Percentiles rank a stretch among this genome's conserved stretches.
Conservation (phyloP, 2,113 vertebrate species). For the Vidua chalybeata region DNA sequence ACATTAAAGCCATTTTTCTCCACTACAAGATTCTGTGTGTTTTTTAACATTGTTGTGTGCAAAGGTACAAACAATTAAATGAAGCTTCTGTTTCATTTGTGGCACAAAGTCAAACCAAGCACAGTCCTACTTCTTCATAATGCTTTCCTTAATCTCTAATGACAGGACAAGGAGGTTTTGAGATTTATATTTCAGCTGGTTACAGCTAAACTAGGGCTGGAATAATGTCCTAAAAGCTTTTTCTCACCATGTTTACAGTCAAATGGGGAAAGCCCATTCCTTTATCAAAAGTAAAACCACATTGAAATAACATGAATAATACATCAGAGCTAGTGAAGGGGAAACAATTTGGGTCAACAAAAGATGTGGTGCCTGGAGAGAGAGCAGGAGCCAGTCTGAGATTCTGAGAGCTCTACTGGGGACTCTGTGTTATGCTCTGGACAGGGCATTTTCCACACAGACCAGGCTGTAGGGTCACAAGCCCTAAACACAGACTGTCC, state of each 20-base stretch:
- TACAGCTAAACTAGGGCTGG: background rate
- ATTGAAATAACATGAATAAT: conserved; percentile 24
- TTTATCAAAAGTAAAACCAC: background rate
- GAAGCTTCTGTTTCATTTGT: background rate
- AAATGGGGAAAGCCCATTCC: background rate
- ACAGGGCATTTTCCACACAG: background rate
- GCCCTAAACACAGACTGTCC: background rate
- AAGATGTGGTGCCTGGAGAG: background rate
- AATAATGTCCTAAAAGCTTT: conserved; percentile 16
- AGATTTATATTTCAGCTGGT: background rate
- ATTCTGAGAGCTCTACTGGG: accelerated
- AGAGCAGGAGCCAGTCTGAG: background rate
- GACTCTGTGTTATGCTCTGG: background rate
- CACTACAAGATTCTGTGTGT: background rate
- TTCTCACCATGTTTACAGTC: background rate
- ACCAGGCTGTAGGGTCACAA: background rate
- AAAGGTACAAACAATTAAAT: background rate
- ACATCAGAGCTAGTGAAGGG: background rate
- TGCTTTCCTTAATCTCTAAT: background rate
- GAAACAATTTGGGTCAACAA: background rate
- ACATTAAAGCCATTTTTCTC: background rate
- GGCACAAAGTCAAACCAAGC: background rate
- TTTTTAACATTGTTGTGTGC: background rate
- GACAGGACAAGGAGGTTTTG: background rate
- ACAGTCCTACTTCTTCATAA: background rate